These are phyloP conservation scores for Lycia hirtaria DNA, from an alignment of 2,888 invertebrate species.

Conservation along the genomic window DNA sequence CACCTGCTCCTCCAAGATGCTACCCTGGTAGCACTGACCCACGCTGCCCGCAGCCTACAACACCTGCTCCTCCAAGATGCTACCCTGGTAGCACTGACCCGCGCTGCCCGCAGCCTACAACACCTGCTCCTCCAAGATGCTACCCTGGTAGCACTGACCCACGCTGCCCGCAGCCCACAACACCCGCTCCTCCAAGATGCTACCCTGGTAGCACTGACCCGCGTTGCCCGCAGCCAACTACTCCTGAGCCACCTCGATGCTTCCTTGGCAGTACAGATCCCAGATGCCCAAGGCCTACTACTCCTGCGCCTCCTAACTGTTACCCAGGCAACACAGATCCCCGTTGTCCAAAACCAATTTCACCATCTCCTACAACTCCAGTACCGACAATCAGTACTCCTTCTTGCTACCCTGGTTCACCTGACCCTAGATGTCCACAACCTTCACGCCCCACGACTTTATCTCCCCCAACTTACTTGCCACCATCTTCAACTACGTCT, in stretches of 20 bases:
- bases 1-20: conserved; percentile 41
- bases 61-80: conserved; percentile 39
- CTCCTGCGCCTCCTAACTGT: conserved; percentile 39
- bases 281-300: conserved; percentile 44
- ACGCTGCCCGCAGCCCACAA: conserved; percentile 53
- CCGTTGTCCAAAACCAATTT: conserved; percentile 49
- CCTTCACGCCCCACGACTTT: conserved; percentile 47
- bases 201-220: conserved; percentile 61
- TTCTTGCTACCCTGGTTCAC: conserved; percentile 48
- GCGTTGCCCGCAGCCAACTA: conserved; percentile 47
- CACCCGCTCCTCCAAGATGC: conserved; percentile 43
- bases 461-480: conserved; percentile 51
- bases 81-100: conserved; percentile 52
- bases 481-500: conserved; percentile 50
- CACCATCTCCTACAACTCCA: conserved; percentile 48
- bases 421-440: conserved; percentile 55
- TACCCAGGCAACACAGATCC: conserved; percentile 52
- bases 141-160: conserved; percentile 53
- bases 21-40: conserved; percentile 53
- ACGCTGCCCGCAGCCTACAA: conserved; percentile 44
- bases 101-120: conserved; percentile 49
- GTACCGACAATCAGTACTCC: conserved; percentile 43
- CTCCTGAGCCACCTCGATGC: conserved; percentile 41
- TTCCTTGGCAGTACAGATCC: conserved; percentile 53
- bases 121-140: conserved; percentile 44